Base-by-base conservation (phyloP, 2,797 vertebrate species). In the Erpetoichthys calabaricus region DNA sequence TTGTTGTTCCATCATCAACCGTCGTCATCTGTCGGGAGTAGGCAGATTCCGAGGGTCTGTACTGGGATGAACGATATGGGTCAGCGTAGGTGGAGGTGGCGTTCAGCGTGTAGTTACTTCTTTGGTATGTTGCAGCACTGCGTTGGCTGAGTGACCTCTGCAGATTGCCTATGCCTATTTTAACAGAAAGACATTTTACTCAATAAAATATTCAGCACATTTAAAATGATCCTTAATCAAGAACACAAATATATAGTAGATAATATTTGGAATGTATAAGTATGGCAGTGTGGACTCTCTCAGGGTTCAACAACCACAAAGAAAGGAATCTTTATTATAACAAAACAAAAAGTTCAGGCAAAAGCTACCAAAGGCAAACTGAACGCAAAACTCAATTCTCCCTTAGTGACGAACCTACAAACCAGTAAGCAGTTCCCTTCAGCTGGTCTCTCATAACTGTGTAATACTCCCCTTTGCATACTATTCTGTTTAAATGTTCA, bases 51-150 rank as follows among this genome's bases (percentile, higher is more conserved):
- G 90, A 69, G 59, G 90, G 79, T 45, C 88, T 86, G 64, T 91
- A 90, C 44, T 85, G 89, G 10, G 84, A 60, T 1, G 89, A 74
- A 64, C 84, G 83, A 70, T 91, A 95, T 42, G 90, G 85, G 60
- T 97, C 93, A 0, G 89, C 79, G 2, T 92, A 97, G 68, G 84
- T 81, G 60, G 86, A 85, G 51, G 87, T 67, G 50, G 88, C 69
- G 77, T 88, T 89, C 72, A 92, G 81, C 70, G 79, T 78, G 51
- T 88, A 94, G 80, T 85, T 87, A 75, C 80, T 92, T 90, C 92
- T 96, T 90, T 95, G 92, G 92, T 94, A 97, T 67, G 89, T 84
- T 76, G 94, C 89, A 47, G 92, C 91, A 79, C 89, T 89, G 58
- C 93, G 90, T 74, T 96, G 94, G 78, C 93, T 97, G 75, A 87